Conservation (phyloP, 2,113 vertebrate species). For the Narcine bancroftii region DNA sequence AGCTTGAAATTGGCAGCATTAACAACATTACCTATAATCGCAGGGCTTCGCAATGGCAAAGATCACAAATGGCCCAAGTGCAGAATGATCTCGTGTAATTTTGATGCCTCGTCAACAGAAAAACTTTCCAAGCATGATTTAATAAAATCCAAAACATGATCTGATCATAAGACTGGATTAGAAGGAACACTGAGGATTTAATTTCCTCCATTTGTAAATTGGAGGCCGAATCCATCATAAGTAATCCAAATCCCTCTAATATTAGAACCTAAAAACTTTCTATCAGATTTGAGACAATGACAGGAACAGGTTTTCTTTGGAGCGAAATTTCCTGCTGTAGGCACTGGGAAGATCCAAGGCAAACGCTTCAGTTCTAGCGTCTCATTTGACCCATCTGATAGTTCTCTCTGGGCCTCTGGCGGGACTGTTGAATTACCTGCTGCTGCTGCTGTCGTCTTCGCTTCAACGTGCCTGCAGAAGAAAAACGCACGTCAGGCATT, state of each 20-base stretch:
- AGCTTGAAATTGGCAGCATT: slow-evolving; percentile 35
- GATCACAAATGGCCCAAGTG: slow-evolving; percentile 31
- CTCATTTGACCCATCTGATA: slow-evolving; percentile 88
- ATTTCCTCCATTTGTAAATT: slow-evolving; percentile 50
- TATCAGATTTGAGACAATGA: slow-evolving; percentile 63
- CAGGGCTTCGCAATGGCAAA: slow-evolving; percentile 24
- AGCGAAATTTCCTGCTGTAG: slow-evolving; percentile 89
- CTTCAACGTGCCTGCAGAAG: slow-evolving; percentile 76
- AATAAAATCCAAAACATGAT: slow-evolving; percentile 40
- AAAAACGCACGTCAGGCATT: slow-evolving; percentile 17
- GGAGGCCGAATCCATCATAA: slow-evolving; percentile 52
- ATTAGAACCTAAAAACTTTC: slow-evolving; percentile 51
- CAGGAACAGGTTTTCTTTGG: slow-evolving; percentile 87
- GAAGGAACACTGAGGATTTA: slow-evolving; percentile 46
- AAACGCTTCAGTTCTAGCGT: slow-evolving; percentile 71
- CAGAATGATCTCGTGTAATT: slow-evolving; percentile 10
- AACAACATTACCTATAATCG: slow-evolving; percentile 20
- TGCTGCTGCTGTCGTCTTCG: slow-evolving; percentile 75
- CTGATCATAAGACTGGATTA: slow-evolving; percentile 45
- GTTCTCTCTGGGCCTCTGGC: slow-evolving; percentile 68
- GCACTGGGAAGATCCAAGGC: slow-evolving; percentile 93
- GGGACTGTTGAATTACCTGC: slow-evolving; percentile 59
- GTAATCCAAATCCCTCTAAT: slow-evolving; percentile 52
- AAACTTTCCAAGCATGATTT: slow-evolving; percentile 32
- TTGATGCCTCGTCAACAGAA: slow-evolving; percentile 27